These are phyloP conservation scores for Charadrius vociferus DNA, from an alignment of 2,113 vertebrate genomes.

Conservation along the genomic window DNA sequence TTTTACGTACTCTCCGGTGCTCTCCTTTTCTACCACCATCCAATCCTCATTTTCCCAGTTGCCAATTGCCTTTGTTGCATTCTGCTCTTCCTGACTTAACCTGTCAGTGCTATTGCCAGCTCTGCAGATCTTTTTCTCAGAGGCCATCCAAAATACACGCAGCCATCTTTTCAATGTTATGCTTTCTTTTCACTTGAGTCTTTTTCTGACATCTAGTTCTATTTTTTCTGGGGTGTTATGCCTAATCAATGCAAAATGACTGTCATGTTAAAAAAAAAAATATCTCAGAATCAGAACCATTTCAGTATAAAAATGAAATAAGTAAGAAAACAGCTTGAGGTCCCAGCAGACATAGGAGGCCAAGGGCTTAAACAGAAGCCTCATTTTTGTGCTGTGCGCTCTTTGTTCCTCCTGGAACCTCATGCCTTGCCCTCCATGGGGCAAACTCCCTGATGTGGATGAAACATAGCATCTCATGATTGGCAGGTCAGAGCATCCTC, in stretches of 20 bases:
- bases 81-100: background rate
- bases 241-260: background rate
- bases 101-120: background rate
- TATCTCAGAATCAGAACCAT: background rate
- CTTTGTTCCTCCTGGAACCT: conserved; percentile 19
- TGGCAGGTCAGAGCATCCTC: background rate
- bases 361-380: background rate
- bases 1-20: background rate
- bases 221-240: background rate
- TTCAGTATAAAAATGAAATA: background rate
- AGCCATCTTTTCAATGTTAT: background rate
- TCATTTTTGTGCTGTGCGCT: background rate
- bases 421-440: too few relatives aligned
- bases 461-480: background rate
- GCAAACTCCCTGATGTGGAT: background rate
- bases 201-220: background rate
- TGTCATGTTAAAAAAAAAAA: background rate
- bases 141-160: background rate
- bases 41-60: background rate
- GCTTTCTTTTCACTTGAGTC: background rate
- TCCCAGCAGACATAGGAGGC: background rate
- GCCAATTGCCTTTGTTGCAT: background rate
- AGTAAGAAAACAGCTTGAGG: background rate
- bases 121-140: background rate
- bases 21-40: background rate